phyloP scores from a whole-genome alignment of 2,888 invertebrate genomes.

The Campaea margaritaria region DNA sequence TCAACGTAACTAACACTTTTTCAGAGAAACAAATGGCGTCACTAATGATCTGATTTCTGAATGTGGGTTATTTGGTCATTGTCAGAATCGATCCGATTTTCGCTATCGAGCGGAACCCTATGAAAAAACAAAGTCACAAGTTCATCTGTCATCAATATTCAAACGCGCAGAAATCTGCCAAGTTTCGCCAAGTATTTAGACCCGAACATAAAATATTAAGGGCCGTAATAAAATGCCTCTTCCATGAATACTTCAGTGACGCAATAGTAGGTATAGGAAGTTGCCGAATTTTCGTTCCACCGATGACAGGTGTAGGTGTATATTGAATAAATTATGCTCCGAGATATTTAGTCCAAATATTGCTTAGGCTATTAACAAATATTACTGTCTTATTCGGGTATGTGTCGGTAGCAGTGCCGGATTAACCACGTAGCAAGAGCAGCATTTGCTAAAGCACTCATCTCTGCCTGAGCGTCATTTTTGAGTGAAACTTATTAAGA shows the following conservation, averaged over 20 bases:
- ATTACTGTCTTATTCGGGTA: no score
- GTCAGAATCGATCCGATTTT: no score
- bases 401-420: no score
- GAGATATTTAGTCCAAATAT: conserved; percentile 19
- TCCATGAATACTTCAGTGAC: conserved; percentile 45
- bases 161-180: conserved; percentile 26
- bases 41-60: no score
- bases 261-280: conserved; percentile 41
- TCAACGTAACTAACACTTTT: no score
- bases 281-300: conserved; percentile 47
- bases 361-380: conserved; percentile 8
- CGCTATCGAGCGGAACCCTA: no score
- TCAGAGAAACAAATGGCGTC: no score
- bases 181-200: conserved; percentile 26
- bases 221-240: conserved; percentile 34
- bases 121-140: conserved; percentile 7
- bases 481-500: no score
- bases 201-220: conserved; percentile 36
- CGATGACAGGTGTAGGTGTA: conserved; percentile 46
- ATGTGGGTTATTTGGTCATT: no score
- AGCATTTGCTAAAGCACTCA: no score
- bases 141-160: conserved; percentile 26
- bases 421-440: no score
- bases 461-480: no score
- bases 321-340: conserved; percentile 51